Percentiles rank a stretch among this genome's conserved stretches.
phyloP scores from a whole-genome alignment of 2,797 vertebrate genomes.

The Periophthalmus magnuspinnatus region DNA sequence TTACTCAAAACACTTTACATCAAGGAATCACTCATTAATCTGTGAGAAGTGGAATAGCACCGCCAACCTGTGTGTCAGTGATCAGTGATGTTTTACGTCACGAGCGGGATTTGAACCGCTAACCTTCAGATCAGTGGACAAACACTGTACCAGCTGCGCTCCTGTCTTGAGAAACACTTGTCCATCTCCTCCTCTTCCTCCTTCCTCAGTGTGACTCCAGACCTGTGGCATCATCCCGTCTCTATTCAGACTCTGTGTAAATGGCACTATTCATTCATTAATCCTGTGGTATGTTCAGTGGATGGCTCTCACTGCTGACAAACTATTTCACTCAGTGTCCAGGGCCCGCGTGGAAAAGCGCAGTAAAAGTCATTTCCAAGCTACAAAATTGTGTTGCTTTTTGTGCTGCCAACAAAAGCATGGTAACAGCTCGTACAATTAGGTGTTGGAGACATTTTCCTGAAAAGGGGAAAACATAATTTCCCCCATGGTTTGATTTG shows the following conservation, averaged over 20 bases:
- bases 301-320: slow-evolving; percentile 34
- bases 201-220: slow-evolving; percentile 53
- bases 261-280: slow-evolving; percentile 71
- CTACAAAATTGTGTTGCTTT: neutral
- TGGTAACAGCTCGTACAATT: neutral
- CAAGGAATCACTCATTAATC: no score
- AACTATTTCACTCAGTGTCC: slow-evolving; percentile 31
- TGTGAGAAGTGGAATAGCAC: no score
- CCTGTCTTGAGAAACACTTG: no score
- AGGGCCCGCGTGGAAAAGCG: slow-evolving; percentile 17
- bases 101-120: no score
- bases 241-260: slow-evolving; percentile 59
- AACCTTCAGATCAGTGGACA: no score
- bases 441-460: slow-evolving; percentile 1
- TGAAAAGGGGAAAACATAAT: neutral
- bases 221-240: slow-evolving; percentile 57
- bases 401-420: neutral
- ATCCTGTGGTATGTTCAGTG: slow-evolving; percentile 44
- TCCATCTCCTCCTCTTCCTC: slow-evolving; percentile 7
- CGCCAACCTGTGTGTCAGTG: no score
- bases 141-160: no score
- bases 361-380: slow-evolving; percentile 21
- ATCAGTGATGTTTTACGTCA: no score
- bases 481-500: neutral
- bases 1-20: no score